phyloP scores from a whole-genome alignment of 2,113 vertebrate species.

The Cebidichthys violaceus region DNA sequence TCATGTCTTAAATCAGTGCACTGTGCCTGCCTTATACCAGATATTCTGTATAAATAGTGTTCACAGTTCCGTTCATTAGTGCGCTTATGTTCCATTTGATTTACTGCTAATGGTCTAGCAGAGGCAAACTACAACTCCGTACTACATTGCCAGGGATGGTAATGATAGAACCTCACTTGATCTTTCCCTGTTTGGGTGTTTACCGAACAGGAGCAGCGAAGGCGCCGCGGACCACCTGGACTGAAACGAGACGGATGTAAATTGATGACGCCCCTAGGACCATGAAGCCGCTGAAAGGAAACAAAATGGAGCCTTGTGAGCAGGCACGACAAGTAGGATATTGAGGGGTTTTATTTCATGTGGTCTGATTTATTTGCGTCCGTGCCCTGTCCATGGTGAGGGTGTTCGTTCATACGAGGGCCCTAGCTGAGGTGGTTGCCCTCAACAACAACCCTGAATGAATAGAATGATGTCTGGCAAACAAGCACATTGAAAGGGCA shows the following conservation, averaged over 20 bases:
- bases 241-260: conserved; percentile 32
- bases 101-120: conserved; percentile 58
- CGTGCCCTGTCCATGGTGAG: conserved; percentile 28
- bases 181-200: conserved; percentile 46
- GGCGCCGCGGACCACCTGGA: conserved; percentile 46
- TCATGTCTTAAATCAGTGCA: conserved; percentile 24
- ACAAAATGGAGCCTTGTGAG: conserved; percentile 27
- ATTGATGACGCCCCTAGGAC: conserved; percentile 56
- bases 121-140: conserved; percentile 31
- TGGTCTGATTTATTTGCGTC: conserved; percentile 28
- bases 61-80: conserved; percentile 49
- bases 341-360: conserved; percentile 27
- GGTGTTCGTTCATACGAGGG: conserved; percentile 25
- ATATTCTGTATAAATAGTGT: conserved; percentile 44
- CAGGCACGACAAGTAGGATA: background rate
- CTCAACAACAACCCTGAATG: conserved; percentile 19
- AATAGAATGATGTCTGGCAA: background rate
- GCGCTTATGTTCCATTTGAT: conserved; percentile 56
- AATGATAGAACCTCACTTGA: conserved; percentile 55
- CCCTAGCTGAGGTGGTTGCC: conserved; percentile 7
- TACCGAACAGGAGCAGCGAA: conserved; percentile 24
- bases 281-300: conserved; percentile 38
- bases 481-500: conserved; percentile 3
- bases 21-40: background rate
- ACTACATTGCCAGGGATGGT: conserved; percentile 56